Conservation (phyloP, 2,797 vertebrate species). For the Onychomys arenicola region DNA sequence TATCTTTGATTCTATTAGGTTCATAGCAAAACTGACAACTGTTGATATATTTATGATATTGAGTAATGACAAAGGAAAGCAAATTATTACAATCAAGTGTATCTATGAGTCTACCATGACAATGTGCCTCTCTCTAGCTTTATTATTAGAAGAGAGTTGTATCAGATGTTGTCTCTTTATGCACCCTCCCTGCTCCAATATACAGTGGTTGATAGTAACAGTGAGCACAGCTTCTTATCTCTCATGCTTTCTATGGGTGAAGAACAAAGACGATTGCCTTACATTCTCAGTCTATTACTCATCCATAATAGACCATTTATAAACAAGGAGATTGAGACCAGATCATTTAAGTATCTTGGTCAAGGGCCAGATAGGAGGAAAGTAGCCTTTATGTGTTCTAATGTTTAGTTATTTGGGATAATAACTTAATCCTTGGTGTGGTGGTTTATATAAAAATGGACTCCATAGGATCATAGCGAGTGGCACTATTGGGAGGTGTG, state of each 20-base stretch:
- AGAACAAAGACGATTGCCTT: background rate
- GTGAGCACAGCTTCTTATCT: background rate
- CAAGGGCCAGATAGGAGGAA: background rate
- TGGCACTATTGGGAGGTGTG: background rate
- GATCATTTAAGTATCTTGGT: background rate
- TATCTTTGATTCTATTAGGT: background rate
- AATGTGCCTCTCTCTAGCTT: too few relatives aligned
- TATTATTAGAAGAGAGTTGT: background rate
- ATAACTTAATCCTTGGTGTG: background rate
- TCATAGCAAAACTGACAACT: background rate
- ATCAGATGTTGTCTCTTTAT: background rate
- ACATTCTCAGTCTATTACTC: background rate
- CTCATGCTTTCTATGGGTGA: background rate
- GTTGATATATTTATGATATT: background rate
- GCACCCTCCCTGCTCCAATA: accelerated
- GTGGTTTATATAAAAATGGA: background rate
- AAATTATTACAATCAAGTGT: background rate
- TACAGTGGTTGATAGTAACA: background rate
- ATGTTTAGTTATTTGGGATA: background rate
- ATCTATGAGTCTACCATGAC: background rate
- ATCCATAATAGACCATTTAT: background rate
- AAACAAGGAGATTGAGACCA: background rate
- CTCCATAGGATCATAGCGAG: background rate
- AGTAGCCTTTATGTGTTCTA: background rate
- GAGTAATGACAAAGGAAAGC: background rate